phyloP scores from a whole-genome alignment of 92 coral and sea anemone species.

The Hydrozoanthus gracilis region DNA sequence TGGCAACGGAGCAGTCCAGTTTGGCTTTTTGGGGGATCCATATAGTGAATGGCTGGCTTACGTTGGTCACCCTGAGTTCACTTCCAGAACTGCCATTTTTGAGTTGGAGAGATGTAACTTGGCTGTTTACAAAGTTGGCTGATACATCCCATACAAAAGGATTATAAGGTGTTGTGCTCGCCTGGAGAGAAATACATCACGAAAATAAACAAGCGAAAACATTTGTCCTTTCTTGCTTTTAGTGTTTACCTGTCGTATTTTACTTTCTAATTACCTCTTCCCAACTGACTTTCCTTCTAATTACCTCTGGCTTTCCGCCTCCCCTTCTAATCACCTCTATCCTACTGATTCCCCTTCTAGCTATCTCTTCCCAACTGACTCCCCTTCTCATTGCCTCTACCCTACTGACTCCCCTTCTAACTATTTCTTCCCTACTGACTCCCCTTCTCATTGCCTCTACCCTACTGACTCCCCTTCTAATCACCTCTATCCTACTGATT shows the following conservation, averaged over 20 bases:
- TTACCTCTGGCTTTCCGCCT: background rate
- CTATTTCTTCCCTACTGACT: background rate
- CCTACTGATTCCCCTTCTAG: background rate
- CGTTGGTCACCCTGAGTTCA: conserved; percentile 36
- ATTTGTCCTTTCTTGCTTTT: background rate
- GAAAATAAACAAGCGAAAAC: background rate
- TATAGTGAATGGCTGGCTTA: conserved; percentile 43
- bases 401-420: background rate
- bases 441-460: background rate
- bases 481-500: background rate
- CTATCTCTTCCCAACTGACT: background rate
- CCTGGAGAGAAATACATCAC: conserved; percentile 16
- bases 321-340: background rate
- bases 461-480: background rate
- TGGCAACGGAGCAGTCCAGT: background rate
- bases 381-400: background rate
- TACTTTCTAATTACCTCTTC: no score
- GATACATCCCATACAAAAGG: conserved; percentile 44
- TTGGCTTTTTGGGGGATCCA: conserved; percentile 39
- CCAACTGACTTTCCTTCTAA: background rate
- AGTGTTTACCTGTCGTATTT: no score
- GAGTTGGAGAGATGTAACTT: conserved; percentile 39
- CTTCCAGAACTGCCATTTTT: conserved; percentile 37
- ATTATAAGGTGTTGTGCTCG: conserved; percentile 43
- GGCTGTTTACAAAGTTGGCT: conserved; percentile 44